Conservation (phyloP, 2,797 vertebrate species). For the Hozukius guyotensis region DNA sequence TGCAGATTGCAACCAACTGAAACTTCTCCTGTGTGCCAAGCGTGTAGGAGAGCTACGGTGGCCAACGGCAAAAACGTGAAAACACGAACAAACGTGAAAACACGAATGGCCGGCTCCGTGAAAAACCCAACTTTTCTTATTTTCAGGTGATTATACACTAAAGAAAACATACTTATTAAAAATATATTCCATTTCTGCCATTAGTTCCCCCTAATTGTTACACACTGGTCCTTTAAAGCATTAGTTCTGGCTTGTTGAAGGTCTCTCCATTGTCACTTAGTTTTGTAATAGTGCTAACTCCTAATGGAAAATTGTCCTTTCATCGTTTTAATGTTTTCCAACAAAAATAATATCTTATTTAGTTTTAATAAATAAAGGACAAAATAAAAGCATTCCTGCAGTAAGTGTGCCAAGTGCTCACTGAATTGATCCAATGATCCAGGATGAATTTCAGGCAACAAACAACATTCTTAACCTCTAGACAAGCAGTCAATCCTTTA, state of each 20-base stretch:
- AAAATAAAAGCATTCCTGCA: not conserved
- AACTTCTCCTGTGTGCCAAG: no score
- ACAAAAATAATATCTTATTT: not conserved
- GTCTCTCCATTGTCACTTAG: not conserved
- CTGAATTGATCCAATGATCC: not conserved
- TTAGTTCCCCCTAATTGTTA: no score
- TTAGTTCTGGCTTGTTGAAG: not conserved
- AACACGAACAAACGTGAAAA: no score
- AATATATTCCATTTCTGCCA: no score
- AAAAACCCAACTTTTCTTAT: not conserved
- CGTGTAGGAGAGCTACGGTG: no score
- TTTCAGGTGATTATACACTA: no score
- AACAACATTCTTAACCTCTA: not conserved
- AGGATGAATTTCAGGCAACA: not conserved
- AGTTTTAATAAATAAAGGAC: not conserved
- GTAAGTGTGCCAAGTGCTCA: not conserved
- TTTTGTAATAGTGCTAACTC: not conserved
- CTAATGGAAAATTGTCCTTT: not conserved
- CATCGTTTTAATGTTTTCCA: not conserved
- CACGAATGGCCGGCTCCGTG: no score
- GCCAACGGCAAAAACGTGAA: no score
- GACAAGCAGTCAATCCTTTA: conserved; percentile 1
- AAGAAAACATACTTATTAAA: no score
- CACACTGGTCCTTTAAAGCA: not conserved
- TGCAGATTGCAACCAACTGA: no score